phyloP scores from a whole-genome alignment of 2,888 invertebrate species.

The Dyspetes luteomarginatus region DNA sequence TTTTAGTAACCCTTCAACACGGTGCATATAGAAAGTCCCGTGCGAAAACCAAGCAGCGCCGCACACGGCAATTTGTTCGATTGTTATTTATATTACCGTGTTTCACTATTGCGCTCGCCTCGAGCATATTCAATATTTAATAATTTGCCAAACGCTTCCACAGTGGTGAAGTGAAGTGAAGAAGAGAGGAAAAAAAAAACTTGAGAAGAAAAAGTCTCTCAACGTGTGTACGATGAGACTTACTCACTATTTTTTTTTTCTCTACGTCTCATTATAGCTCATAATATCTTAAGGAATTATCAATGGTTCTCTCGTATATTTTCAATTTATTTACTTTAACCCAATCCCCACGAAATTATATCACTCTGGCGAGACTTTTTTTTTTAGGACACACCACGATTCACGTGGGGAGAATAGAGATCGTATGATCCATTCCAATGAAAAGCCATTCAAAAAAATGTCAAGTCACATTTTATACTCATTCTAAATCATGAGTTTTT shows the following conservation, averaged over 20 bases:
- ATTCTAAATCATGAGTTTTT: no score
- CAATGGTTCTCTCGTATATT: background rate
- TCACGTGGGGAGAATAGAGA: no score
- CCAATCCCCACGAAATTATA: background rate
- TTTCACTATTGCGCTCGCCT: slow-evolving; percentile 19
- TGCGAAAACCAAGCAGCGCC: slow-evolving; percentile 49
- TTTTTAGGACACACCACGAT: no score
- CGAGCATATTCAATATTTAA: slow-evolving; percentile 41
- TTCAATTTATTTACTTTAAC: background rate
- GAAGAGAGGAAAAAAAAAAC: background rate
- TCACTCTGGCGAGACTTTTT: background rate
- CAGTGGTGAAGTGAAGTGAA: background rate
- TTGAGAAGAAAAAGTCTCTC: slow-evolving; percentile 43
- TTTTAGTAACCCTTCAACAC: slow-evolving; percentile 13
- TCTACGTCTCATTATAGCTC: slow-evolving; percentile 36
- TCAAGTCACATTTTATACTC: no score
- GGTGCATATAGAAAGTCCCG: slow-evolving; percentile 54
- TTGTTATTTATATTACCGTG: slow-evolving; percentile 60
- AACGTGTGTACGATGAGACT: slow-evolving; percentile 43
- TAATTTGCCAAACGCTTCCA: slow-evolving; percentile 34
- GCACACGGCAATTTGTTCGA: slow-evolving; percentile 59
- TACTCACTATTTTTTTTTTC: slow-evolving; percentile 43
- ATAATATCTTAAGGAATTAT: slow-evolving; percentile 32
- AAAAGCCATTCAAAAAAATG: no score
- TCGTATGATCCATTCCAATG: no score